Percentiles rank a stretch among this genome's conserved stretches.
phyloP scores from a whole-genome alignment of 53 echinoderm and acorn worm genomes.

The Patiria pectinifera region DNA sequence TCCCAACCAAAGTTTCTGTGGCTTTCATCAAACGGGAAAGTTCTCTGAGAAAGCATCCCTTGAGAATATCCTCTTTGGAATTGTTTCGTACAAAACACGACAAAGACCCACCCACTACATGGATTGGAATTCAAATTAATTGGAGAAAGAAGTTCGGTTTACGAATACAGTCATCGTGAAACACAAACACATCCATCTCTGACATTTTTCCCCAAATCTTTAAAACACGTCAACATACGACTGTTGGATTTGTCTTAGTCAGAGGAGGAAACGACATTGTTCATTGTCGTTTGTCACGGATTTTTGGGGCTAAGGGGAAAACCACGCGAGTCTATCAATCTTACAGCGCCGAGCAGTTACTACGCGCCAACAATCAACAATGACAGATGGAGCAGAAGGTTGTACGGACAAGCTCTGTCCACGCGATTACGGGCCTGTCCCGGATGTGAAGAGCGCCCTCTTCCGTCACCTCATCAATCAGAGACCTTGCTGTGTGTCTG shows the following conservation, averaged over 20 bases:
- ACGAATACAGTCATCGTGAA: no score
- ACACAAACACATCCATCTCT: no score
- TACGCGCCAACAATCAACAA: not conserved
- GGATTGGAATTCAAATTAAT: no score
- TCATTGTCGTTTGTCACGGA: not conserved
- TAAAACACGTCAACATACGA: no score
- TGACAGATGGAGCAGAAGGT: not conserved
- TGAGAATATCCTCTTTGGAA: no score
- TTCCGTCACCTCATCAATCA: conserved; percentile 13
- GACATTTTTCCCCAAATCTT: no score
- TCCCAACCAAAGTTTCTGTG: no score
- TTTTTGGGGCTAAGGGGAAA: not conserved
- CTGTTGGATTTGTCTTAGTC: not conserved
- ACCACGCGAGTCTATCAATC: not conserved
- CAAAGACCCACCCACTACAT: no score
- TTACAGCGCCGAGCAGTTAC: not conserved
- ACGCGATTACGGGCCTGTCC: not conserved
- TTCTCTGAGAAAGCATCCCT: no score
- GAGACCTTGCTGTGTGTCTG: not conserved
- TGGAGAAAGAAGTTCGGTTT: no score
- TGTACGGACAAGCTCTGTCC: not conserved
- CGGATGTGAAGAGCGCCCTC: conserved; percentile 9
- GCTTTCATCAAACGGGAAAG: no score
- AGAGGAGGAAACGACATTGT: not conserved
- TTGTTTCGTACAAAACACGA: no score